Percentiles rank a stretch among this genome's conserved stretches.
These are phyloP conservation scores for Sarcophaga caerulescens DNA, from an alignment of 2,888 invertebrate genomes.

Conservation along the genomic window DNA sequence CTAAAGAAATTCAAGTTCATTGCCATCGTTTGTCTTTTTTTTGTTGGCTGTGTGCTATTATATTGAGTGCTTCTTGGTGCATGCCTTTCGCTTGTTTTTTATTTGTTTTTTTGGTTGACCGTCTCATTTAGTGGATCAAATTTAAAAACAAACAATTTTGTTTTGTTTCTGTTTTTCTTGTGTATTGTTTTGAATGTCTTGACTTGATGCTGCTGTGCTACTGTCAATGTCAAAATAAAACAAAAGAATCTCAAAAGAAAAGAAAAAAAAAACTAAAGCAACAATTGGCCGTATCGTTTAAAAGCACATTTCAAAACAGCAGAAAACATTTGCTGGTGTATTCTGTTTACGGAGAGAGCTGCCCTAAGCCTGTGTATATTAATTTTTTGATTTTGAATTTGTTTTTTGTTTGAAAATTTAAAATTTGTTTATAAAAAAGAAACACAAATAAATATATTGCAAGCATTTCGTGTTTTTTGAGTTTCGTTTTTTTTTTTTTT, in stretches of 20 bases:
- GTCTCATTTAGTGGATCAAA: conserved; percentile 9
- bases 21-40: conserved; percentile 30
- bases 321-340: background rate
- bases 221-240: conserved; percentile 21
- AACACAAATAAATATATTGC: too few relatives aligned
- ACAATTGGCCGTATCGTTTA: background rate
- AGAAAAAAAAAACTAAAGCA: background rate
- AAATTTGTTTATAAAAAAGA: too few relatives aligned
- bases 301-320: background rate
- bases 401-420: too few relatives aligned
- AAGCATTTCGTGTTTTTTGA: too few relatives aligned
- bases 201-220: conserved; percentile 4
- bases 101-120: too few relatives aligned
- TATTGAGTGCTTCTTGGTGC: background rate
- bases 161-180: background rate
- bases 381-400: too few relatives aligned
- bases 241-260: background rate
- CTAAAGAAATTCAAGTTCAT: conserved; percentile 57
- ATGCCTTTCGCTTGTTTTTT: too few relatives aligned
- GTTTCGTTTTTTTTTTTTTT: too few relatives aligned
- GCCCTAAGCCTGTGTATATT: too few relatives aligned
- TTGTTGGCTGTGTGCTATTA: background rate
- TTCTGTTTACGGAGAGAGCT: too few relatives aligned
- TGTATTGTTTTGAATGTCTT: background rate
- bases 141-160: background rate